Percentiles rank a stretch among this genome's conserved stretches.
Evolutionary conservation across 2,888 invertebrate species (phyloP).

Genomic region (Meta bourneti): DNA sequence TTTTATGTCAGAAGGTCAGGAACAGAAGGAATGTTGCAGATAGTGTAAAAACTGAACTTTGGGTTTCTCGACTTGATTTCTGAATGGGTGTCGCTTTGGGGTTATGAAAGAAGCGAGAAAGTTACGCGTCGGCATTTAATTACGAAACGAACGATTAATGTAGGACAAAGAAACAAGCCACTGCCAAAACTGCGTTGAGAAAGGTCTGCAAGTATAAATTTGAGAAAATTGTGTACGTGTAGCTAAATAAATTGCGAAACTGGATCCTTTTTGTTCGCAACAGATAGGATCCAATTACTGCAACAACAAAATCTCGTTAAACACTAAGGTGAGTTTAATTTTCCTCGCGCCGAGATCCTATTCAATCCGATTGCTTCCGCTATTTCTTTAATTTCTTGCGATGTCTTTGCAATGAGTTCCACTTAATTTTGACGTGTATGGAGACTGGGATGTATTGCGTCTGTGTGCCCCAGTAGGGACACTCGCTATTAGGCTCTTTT

Average conservation of each 20-base stretch:
- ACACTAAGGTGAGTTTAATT: slow-evolving; percentile 22
- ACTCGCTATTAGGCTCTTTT: not conserved
- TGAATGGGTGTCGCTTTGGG: no score
- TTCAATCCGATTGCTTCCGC: not conserved
- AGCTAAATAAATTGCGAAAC: not conserved
- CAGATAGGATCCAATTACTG: slow-evolving; percentile 31
- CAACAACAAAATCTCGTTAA: slow-evolving; percentile 35
- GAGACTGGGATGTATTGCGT: not conserved
- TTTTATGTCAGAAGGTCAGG: no score
- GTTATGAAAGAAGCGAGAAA: no score
- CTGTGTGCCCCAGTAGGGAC: not conserved
- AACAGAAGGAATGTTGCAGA: no score
- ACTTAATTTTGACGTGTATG: not conserved
- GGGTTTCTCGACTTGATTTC: no score
- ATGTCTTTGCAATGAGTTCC: not conserved
- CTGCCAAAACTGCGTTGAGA: no score
- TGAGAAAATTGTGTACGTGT: no score
- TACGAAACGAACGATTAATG: no score
- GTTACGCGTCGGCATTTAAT: no score
- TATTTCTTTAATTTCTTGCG: not conserved
- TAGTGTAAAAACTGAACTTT: no score
- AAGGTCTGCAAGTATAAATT: no score
- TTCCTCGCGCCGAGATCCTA: not conserved
- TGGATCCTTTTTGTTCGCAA: slow-evolving; percentile 3
- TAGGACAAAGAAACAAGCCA: no score